Percentiles rank a stretch among this genome's conserved stretches.
These are phyloP conservation scores for Micromussa lordhowensis DNA, from an alignment of 92 coral and sea anemone genomes.

Conservation along the genomic window DNA sequence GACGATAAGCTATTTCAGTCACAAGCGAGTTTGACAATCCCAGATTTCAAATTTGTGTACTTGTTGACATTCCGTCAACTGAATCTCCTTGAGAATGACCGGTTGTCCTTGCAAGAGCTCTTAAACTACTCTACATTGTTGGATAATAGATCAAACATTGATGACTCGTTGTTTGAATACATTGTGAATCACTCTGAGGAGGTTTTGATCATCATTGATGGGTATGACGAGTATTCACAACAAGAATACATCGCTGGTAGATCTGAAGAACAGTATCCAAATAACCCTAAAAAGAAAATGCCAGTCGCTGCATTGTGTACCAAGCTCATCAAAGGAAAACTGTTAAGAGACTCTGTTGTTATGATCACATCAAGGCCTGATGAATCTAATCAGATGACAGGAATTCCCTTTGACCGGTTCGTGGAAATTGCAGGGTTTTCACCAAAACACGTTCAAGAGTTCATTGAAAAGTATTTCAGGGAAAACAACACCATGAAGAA, in stretches of 20 bases:
- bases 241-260: conserved; percentile 1
- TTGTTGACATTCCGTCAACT: conserved; percentile 55
- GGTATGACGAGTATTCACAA: conserved; percentile 59
- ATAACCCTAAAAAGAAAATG: conserved; percentile 35
- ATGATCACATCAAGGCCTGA: conserved; percentile 71
- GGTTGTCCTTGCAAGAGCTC: neutral
- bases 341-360: conserved; percentile 31
- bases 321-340: conserved; percentile 52
- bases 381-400: conserved; percentile 47
- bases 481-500: neutral
- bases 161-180: conserved; percentile 32
- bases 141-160: neutral
- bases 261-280: conserved; percentile 29
- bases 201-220: conserved; percentile 56
- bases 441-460: conserved; percentile 33
- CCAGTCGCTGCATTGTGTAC: conserved; percentile 57
- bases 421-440: conserved; percentile 47
- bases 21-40: neutral
- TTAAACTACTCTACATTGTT: neutral
- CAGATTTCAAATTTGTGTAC: conserved; percentile 36
- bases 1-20: conserved; percentile 6
- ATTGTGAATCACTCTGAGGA: conserved; percentile 20
- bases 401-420: conserved; percentile 35
- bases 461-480: neutral
- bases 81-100: neutral